Conservation (phyloP, 2,797 vertebrate genomes). For the Streptopelia turtur region DNA sequence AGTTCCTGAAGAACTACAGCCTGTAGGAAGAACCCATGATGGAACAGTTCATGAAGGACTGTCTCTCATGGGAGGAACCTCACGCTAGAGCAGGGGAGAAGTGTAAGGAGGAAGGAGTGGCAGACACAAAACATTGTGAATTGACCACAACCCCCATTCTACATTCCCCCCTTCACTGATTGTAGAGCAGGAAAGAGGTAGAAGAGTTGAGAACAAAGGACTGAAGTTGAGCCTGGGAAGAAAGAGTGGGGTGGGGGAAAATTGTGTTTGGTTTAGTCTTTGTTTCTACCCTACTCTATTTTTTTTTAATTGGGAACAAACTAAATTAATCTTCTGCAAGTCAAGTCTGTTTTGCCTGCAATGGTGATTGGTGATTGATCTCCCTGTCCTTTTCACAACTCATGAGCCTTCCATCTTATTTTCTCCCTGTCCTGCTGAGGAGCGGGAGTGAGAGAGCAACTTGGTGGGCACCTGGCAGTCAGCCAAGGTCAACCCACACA, state of each 20-base stretch:
- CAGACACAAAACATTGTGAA: not conserved
- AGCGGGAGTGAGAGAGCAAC: not conserved
- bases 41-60: not conserved
- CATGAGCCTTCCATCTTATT: not conserved
- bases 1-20: not conserved
- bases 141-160: not conserved
- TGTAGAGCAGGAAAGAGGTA: not conserved
- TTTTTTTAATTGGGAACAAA: not conserved
- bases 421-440: not conserved
- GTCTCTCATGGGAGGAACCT: not conserved
- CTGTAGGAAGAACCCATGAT: fast-evolving
- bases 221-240: not conserved
- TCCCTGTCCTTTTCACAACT: not conserved
- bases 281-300: not conserved
- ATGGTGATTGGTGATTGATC: fast-evolving
- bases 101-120: not conserved
- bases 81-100: not conserved
- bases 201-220: not conserved
- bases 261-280: not conserved
- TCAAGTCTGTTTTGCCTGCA: not conserved
- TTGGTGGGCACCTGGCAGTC: not conserved
- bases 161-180: not conserved
- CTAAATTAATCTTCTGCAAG: not conserved
- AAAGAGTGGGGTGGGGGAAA: not conserved
- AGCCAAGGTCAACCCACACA: not conserved